Percentiles rank a stretch among this genome's conserved stretches.
Evolutionary conservation across 1,140 invertebrate genomes (phyloP).

Genomic region (Drosophila yakuba): DNA sequence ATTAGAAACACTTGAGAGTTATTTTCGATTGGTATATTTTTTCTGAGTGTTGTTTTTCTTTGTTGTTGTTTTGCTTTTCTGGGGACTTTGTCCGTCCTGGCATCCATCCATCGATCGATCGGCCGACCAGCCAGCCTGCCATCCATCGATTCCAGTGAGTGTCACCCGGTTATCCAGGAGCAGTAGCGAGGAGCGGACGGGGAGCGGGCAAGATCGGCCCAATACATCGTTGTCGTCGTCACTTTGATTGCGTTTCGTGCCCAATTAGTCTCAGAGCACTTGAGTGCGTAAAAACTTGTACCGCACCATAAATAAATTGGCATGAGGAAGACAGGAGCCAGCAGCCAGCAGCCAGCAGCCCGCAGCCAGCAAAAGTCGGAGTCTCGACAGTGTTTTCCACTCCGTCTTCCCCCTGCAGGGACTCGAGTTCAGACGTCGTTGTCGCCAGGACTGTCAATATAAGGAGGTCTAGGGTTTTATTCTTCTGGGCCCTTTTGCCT

Average conservation of each 20-base stretch:
- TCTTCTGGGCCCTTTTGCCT: constrained; percentile 1
- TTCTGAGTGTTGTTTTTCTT: constrained; percentile 9
- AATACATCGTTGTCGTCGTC: constrained; percentile 73
- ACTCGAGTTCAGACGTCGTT: constrained; percentile 27
- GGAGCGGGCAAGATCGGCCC: constrained; percentile 6
- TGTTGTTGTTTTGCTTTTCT: constrained; percentile 14
- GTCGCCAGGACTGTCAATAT: constrained; percentile 61
- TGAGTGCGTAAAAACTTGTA: constrained; percentile 84
- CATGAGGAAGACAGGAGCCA: constrained; percentile 72
- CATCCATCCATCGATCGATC: constrained; percentile 33
- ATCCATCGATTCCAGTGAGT: constrained; percentile 40
- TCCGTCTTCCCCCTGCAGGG: background rate
- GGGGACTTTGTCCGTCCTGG: constrained; percentile 17
- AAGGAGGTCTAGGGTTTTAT: constrained; percentile 46
- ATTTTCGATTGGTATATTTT: background rate
- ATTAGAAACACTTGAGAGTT: too few species aligned
- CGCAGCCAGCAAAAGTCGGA: constrained; percentile 24
- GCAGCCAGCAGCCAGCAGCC: constrained; percentile 30
- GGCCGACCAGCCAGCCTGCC: constrained; percentile 20
- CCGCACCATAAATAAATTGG: constrained; percentile 84
- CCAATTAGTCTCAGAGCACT: constrained; percentile 84
- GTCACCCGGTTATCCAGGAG: constrained; percentile 38
- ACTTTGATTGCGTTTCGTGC: constrained; percentile 84
- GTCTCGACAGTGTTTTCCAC: constrained; percentile 11
- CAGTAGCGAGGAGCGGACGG: background rate